These are phyloP conservation scores for Cyrtonyx montezumae DNA, from an alignment of 2,113 vertebrate genomes.

Conservation along the genomic window DNA sequence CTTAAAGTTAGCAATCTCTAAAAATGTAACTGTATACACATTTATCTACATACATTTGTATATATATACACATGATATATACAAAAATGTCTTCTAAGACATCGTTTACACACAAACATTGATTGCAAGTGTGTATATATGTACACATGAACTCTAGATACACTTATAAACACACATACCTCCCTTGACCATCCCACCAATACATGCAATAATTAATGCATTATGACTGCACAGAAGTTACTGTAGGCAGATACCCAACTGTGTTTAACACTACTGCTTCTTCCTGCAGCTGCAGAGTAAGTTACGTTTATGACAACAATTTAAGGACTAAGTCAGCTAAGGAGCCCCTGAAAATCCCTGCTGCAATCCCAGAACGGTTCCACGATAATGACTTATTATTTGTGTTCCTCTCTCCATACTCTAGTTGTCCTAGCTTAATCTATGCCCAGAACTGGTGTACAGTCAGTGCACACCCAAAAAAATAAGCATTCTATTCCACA, in stretches of 20 bases:
- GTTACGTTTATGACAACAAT: neutral
- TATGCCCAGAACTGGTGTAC: neutral
- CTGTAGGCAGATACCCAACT: neutral
- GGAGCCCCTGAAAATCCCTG: neutral
- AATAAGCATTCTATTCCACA: neutral
- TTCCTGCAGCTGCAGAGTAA: neutral
- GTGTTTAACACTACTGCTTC: neutral
- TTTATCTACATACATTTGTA: neutral
- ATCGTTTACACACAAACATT: neutral
- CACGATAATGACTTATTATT: neutral
- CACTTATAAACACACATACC: neutral
- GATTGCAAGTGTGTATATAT: neutral
- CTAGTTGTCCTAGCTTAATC: neutral
- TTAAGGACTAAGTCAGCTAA: neutral
- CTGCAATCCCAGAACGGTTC: neutral
- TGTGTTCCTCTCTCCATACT: neutral
- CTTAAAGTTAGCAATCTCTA: neutral
- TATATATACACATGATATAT: too few species aligned
- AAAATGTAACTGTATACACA: neutral
- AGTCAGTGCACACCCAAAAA: neutral
- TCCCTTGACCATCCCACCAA: neutral
- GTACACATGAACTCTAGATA: neutral
- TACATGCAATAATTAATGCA: neutral
- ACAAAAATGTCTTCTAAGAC: neutral
- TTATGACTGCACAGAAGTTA: neutral